Evolutionary conservation across 2,888 invertebrate species (phyloP).

Genomic region (Hedychridium roseum): DNA sequence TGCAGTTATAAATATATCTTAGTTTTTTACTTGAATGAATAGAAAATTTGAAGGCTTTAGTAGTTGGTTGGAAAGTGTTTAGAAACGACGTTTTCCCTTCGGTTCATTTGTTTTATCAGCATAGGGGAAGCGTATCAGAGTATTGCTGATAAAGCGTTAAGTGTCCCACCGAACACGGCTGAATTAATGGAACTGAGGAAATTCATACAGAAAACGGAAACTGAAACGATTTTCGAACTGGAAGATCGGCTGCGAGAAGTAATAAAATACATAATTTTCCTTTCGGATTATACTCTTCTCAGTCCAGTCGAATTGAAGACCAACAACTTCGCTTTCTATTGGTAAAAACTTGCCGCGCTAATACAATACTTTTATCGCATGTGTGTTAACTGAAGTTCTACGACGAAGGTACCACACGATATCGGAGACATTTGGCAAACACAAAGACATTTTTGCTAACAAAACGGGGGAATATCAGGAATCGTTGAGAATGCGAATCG

Average conservation of each 20-base stretch:
- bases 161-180: slow-evolving; percentile 83
- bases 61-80: too few relatives aligned
- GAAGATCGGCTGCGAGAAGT: slow-evolving; percentile 77
- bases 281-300: slow-evolving; percentile 83
- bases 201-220: slow-evolving; percentile 80
- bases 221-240: slow-evolving; percentile 74
- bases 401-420: slow-evolving; percentile 73
- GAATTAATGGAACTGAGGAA: slow-evolving; percentile 84
- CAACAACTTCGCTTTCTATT: slow-evolving; percentile 87
- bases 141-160: slow-evolving; percentile 81
- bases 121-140: slow-evolving; percentile 84
- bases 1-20: too few relatives aligned
- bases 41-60: too few relatives aligned
- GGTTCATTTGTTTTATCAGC: too few relatives aligned
- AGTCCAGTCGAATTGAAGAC: slow-evolving; percentile 87
- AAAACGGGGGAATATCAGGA: slow-evolving; percentile 90
- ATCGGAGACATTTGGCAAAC: slow-evolving; percentile 83
- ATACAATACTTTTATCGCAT: neutral
- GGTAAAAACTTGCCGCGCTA: slow-evolving; percentile 63
- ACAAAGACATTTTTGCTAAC: slow-evolving; percentile 78
- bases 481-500: slow-evolving; percentile 77
- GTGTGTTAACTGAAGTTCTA: neutral
- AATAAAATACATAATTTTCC: slow-evolving; percentile 79
- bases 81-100: too few relatives aligned
- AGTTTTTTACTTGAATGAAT: too few relatives aligned